Percentiles rank a stretch among this genome's conserved stretches.
Conservation (phyloP, 35 echinoderm and acorn worm genomes). For the Eucidaris tribuloides region DNA sequence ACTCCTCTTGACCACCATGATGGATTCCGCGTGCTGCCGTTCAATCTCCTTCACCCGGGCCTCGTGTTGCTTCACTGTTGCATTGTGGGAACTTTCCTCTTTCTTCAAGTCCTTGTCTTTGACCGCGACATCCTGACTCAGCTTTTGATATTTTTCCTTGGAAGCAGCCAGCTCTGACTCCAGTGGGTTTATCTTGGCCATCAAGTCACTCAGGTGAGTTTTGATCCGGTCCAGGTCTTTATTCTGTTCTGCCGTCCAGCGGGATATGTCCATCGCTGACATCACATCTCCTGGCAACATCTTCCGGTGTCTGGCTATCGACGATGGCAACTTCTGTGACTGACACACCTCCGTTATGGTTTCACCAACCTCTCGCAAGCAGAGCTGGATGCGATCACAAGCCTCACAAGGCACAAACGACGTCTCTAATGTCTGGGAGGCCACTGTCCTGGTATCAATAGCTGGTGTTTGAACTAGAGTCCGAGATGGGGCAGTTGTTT, state of each 20-base stretch:
- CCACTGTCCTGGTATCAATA: constrained; percentile 59
- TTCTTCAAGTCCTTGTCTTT: constrained; percentile 68
- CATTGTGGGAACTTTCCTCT: constrained; percentile 39
- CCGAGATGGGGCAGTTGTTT: not conserved
- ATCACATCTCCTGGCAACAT: constrained; percentile 26
- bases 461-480: constrained; percentile 12
- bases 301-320: constrained; percentile 59
- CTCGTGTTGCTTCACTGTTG: constrained; percentile 47
- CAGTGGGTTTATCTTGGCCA: constrained; percentile 77
- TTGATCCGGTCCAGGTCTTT: constrained; percentile 80
- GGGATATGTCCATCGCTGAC: constrained; percentile 63
- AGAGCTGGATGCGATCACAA: constrained; percentile 76
- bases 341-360: constrained; percentile 71
- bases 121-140: constrained; percentile 40
- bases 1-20: constrained; percentile 72
- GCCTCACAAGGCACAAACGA: constrained; percentile 94
- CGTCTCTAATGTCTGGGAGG: constrained; percentile 94
- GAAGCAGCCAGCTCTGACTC: constrained; percentile 42
- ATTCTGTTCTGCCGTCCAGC: constrained; percentile 63
- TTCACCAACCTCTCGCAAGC: constrained; percentile 63
- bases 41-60: constrained; percentile 83
- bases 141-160: constrained; percentile 42
- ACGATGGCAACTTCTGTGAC: constrained; percentile 60
- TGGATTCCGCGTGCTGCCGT: constrained; percentile 56
- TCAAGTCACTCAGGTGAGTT: constrained; percentile 56